Evolutionary conservation across 2,888 invertebrate species (phyloP).

Genomic region (Phlogophora meticulosa): DNA sequence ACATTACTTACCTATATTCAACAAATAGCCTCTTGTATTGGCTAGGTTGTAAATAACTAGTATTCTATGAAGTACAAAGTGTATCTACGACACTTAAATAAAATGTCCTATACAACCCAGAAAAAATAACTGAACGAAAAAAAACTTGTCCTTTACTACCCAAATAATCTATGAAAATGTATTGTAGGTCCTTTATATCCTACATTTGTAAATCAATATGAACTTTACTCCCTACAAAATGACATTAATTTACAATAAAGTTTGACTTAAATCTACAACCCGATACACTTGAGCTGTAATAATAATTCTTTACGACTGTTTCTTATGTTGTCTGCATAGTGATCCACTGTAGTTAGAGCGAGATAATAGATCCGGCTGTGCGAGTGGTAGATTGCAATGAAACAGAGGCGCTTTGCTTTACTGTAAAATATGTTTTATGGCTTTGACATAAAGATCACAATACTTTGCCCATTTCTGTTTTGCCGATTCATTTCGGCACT

Average conservation of each 20-base stretch:
- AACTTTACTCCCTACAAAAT: neutral
- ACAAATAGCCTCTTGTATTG: too few relatives aligned
- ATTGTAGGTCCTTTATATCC: neutral
- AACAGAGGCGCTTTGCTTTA: constrained; percentile 7
- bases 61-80: too few relatives aligned
- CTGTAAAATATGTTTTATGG: neutral
- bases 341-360: constrained; percentile 3
- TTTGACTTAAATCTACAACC: neutral
- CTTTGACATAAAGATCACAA: neutral
- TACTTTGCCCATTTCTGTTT: neutral
- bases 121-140: too few relatives aligned
- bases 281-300: constrained; percentile 1
- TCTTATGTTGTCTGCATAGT: constrained; percentile 1
- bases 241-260: neutral
- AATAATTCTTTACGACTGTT: constrained; percentile 5
- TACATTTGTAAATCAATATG: constrained; percentile 5
- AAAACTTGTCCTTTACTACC: too few relatives aligned
- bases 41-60: too few relatives aligned
- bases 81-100: too few relatives aligned
- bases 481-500: neutral
- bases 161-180: too few relatives aligned
- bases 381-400: constrained; percentile 8
- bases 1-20: too few relatives aligned
- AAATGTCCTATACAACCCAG: neutral
- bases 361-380: constrained; percentile 1